Base-by-base conservation (phyloP, 2,888 invertebrate species). In the Sycophila texana region DNA sequence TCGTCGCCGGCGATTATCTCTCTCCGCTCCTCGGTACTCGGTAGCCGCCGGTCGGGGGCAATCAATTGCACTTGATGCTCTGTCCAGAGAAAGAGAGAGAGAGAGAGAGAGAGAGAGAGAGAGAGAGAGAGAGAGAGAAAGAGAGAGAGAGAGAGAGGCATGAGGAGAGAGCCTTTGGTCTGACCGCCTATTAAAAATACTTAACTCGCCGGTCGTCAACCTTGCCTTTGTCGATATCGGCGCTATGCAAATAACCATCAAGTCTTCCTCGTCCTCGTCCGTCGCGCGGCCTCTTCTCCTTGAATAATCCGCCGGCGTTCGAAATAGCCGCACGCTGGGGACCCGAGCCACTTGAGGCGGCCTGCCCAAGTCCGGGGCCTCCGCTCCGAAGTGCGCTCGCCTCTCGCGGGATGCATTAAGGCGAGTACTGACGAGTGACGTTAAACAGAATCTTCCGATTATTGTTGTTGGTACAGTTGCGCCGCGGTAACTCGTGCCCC, bases 171-270 rank as follows among this genome's bases (percentile, higher is more conserved):
- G 68, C 65, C 74, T 80, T 77, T 80, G 84, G 86, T 84, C 26
- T 82, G 83, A 71, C 86, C 85, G 86, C 85, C 86, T 85, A 87
- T 88, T 88, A 88, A 87, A 88, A 87, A 87, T 87, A 87, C 86
- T 87, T 86, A 83, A 86, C 84, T 84, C 84, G 74, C 74, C 83
- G 82, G 82, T 81, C 81, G 81, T 81, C 80, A 74, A 82, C 77
- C 82, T 76, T 26, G 39, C 58, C 78, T 68, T 75, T 58, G 72
- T 80, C 72, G 76, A 81, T 82, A 77, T 79, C 20, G 47, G 58
- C 60, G 61, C 78, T 80, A 83, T 83, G 83, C 82, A 83, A 84
- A 82, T 83, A 73, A 77, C 78, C 53, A 77, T 77, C 71, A 65
- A 70, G 63, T 66, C 63, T 57, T 22, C 39, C 22, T 58, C 75